phyloP scores from a whole-genome alignment of 2,888 invertebrate species.

The Oligia latruncula region DNA sequence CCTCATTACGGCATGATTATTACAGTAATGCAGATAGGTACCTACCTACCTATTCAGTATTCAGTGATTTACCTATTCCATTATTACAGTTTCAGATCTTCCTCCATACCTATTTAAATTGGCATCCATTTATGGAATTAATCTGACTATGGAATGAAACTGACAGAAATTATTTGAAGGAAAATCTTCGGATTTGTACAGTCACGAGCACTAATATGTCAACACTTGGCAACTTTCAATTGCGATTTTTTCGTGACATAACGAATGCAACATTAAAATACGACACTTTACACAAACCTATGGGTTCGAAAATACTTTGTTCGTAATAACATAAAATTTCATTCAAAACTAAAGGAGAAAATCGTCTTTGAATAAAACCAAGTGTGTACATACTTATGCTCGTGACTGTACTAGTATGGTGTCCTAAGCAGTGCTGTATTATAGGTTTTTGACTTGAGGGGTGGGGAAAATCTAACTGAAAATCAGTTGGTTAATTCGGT shows the following conservation, averaged over 20 bases:
- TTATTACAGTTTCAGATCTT: slow-evolving; percentile 5
- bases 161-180: not conserved
- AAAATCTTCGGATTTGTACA: not conserved
- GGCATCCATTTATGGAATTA: not conserved
- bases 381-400: no score
- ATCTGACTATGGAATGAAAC: not conserved
- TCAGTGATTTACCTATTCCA: slow-evolving; percentile 13
- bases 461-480: not conserved
- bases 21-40: not conserved
- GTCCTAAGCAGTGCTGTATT: not conserved
- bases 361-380: no score
- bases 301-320: no score
- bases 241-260: no score
- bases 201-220: no score
- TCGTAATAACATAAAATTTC: no score
- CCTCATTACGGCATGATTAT: slow-evolving; percentile 36
- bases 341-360: no score
- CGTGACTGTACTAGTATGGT: not conserved
- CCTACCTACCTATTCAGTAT: slow-evolving; percentile 13
- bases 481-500: not conserved
- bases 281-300: no score
- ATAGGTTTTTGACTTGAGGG: not conserved
- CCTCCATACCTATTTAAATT: not conserved
- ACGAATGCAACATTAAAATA: no score
- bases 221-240: no score